Conservation (phyloP, 2,888 invertebrate genomes). For the Cyaniris semiargus region DNA sequence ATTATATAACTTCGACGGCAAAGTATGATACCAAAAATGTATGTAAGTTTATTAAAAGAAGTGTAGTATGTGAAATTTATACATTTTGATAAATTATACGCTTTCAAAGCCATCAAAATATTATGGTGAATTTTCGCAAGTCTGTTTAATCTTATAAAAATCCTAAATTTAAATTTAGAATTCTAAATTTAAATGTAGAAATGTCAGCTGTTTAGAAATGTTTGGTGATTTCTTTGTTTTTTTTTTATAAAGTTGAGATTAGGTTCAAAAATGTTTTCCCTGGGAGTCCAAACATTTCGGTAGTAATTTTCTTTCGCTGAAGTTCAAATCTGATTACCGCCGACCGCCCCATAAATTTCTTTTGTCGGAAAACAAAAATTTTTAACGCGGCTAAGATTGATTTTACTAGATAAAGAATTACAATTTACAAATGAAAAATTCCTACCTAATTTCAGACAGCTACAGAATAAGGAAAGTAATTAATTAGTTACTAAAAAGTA, state of each 20-base stretch:
- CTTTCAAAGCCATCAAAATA: too few species aligned
- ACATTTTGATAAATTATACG: too few species aligned
- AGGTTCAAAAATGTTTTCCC: neutral
- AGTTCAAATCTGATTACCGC: constrained; percentile 31
- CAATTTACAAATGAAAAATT: neutral
- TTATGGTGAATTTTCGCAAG: too few species aligned
- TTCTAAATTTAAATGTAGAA: too few species aligned
- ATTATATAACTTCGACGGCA: too few species aligned
- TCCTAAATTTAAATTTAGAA: too few species aligned
- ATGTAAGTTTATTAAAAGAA: too few species aligned
- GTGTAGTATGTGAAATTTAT: too few species aligned
- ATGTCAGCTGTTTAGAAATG: neutral
- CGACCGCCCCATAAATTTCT: constrained; percentile 31
- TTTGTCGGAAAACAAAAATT: constrained; percentile 15
- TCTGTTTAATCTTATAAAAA: too few species aligned
- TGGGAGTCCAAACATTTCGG: constrained; percentile 17
- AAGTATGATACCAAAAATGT: too few species aligned
- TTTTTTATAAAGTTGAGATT: neutral
- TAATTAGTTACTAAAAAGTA: neutral
- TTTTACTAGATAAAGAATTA: constrained; percentile 14
- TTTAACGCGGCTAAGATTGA: constrained; percentile 26
- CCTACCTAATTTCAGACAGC: neutral
- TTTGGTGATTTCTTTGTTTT: neutral
- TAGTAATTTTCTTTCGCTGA: constrained; percentile 30
- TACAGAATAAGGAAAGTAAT: neutral